These are phyloP conservation scores for Cheilosia impressa DNA, from an alignment of 2,888 invertebrate genomes.

Conservation along the genomic window DNA sequence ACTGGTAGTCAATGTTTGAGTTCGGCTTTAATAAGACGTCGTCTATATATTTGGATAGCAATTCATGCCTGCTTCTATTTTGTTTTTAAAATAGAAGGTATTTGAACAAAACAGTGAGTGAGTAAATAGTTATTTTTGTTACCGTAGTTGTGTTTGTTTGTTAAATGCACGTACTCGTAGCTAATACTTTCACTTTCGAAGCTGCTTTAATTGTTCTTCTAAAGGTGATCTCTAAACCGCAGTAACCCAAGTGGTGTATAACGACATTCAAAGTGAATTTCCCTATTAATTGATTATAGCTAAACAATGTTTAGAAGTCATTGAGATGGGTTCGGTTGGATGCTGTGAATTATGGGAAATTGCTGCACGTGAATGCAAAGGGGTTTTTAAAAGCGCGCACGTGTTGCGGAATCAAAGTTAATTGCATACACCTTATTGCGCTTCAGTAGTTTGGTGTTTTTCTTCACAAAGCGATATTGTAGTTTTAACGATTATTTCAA, in stretches of 20 bases:
- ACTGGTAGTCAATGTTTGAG: conserved; percentile 30
- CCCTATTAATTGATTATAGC: not conserved
- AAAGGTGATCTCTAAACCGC: not conserved
- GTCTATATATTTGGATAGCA: not conserved
- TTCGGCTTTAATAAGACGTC: conserved; percentile 27
- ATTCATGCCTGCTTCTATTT: not conserved
- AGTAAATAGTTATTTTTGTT: not conserved
- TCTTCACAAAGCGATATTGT: not conserved
- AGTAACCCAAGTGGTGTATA: not conserved
- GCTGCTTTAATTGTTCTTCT: no score
- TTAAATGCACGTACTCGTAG: no score
- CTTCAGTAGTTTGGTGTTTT: not conserved
- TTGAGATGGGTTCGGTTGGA: not conserved
- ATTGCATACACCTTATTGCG: not conserved
- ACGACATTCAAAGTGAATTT: conserved; percentile 1
- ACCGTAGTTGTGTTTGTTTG: no score
- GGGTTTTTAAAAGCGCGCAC: not conserved
- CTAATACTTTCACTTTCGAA: no score
- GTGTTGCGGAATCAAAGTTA: conserved; percentile 1
- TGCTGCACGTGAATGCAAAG: conserved; percentile 16
- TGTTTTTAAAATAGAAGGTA: not conserved
- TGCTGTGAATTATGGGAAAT: conserved; percentile 4
- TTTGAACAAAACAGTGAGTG: not conserved
- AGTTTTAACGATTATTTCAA: conserved; percentile 12
- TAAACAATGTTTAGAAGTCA: not conserved